Conservation (phyloP, 2,797 vertebrate genomes). For the Rhincodon typus region DNA sequence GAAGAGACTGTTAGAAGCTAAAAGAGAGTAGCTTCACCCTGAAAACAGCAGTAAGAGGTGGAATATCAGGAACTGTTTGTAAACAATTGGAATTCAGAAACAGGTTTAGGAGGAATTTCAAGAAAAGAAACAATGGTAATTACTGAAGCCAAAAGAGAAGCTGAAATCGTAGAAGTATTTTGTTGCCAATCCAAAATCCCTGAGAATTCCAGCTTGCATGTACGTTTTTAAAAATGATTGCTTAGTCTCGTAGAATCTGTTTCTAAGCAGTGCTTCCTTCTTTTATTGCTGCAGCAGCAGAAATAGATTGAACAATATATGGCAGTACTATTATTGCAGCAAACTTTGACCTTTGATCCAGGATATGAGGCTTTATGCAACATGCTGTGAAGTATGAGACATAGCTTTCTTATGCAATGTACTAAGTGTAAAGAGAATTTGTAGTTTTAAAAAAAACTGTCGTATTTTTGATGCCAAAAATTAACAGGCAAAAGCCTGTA, state of each 20-base stretch:
- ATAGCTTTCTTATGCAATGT: not conserved
- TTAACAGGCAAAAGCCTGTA: not conserved
- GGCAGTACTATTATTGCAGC: not conserved
- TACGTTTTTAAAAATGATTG: not conserved
- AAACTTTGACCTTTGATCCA: constrained; percentile 25
- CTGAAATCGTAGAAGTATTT: not conserved
- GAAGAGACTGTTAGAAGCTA: not conserved
- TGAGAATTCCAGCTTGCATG: not conserved
- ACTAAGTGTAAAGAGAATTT: not conserved
- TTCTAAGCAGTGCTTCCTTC: not conserved
- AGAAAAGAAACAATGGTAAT: not conserved
- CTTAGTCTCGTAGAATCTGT: not conserved
- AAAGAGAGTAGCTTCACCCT: not conserved
- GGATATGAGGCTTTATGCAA: not conserved
- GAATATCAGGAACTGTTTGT: not conserved
- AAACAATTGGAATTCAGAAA: not conserved
- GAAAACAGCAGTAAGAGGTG: not conserved
- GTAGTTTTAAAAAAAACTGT: not conserved
- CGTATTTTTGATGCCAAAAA: not conserved
- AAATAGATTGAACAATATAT: not conserved
- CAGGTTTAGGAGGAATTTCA: no score
- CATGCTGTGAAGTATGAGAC: not conserved
- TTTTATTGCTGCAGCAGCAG: not conserved
- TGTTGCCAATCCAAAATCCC: not conserved
- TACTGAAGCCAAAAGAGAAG: not conserved